Conservation (phyloP, 2,888 invertebrate species). For the Osedax frankpressi region DNA sequence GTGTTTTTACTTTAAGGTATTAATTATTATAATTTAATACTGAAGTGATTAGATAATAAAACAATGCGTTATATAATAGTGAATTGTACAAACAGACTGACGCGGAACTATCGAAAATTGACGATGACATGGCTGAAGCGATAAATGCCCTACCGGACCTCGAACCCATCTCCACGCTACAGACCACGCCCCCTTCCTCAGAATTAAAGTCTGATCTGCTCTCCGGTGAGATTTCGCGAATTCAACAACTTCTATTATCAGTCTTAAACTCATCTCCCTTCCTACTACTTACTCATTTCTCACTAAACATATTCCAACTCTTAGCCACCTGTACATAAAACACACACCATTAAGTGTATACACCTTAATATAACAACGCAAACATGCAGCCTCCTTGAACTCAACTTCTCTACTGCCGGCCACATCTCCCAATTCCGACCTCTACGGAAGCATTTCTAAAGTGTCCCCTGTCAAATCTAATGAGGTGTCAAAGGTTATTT, state of each 20-base stretch:
- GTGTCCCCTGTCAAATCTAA: too few relatives aligned
- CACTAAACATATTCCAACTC: not conserved
- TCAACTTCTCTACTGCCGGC: not conserved
- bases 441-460: not conserved
- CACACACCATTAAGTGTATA: too few relatives aligned
- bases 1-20: too few relatives aligned
- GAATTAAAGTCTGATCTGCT: not conserved
- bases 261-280: too few relatives aligned
- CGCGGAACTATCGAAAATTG: constrained; percentile 3
- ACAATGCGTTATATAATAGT: not conserved
- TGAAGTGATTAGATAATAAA: not conserved
- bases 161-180: not conserved
- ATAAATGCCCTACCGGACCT: not conserved
- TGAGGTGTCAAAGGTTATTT: too few relatives aligned
- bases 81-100: constrained; percentile 10
- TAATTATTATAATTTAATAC: not conserved
- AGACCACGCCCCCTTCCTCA: not conserved
- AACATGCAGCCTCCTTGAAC: not conserved
- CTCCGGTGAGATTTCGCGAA: not conserved
- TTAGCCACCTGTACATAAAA: too few relatives aligned
- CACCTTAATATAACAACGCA: too few relatives aligned
- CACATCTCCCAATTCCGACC: not conserved
- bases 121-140: constrained; percentile 8
- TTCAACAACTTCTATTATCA: too few relatives aligned
- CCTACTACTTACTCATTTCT: too few relatives aligned